Evolutionary conservation across 2,888 invertebrate species (phyloP).

Genomic region (Lycophotia porphyrea): DNA sequence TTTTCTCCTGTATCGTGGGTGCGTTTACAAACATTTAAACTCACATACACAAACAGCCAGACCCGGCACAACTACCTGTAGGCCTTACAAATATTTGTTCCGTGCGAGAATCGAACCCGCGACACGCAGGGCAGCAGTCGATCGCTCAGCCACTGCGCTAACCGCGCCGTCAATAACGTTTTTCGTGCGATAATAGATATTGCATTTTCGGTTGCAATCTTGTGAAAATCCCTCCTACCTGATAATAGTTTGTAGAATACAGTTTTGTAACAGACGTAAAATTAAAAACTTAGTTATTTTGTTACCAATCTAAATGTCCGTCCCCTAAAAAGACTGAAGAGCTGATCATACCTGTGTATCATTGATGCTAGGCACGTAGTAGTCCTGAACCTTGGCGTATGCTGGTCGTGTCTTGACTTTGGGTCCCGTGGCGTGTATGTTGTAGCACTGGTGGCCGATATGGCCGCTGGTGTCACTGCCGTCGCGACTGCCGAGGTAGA

Average conservation of each 20-base stretch:
- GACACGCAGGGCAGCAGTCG: too few relatives aligned
- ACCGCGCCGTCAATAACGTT: too few relatives aligned
- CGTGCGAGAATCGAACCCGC: too few relatives aligned
- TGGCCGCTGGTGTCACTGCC: conserved; percentile 62
- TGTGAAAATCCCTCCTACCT: conserved; percentile 5
- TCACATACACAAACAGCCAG: too few relatives aligned
- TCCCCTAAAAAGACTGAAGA: not conserved
- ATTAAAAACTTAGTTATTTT: not conserved
- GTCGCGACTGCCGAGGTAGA: conserved; percentile 79
- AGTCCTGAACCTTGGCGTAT: conserved; percentile 91
- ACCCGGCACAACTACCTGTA: too few relatives aligned
- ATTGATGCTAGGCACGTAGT: conserved; percentile 90
- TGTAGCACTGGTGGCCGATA: conserved; percentile 78
- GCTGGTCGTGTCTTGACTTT: conserved; percentile 84
- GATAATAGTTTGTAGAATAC: not conserved
- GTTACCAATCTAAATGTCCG: too few relatives aligned
- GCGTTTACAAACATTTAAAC: too few relatives aligned
- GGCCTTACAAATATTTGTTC: too few relatives aligned
- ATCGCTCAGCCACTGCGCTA: too few relatives aligned
- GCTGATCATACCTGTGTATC: conserved; percentile 86
- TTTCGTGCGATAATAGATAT: too few relatives aligned
- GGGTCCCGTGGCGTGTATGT: conserved; percentile 81
- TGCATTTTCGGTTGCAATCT: not conserved
- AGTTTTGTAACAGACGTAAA: not conserved
- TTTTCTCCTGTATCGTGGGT: too few relatives aligned